Percentiles rank a stretch among this genome's conserved stretches.
Conservation (phyloP, 2,113 vertebrate genomes). For the Eptesicus fuscus region DNA sequence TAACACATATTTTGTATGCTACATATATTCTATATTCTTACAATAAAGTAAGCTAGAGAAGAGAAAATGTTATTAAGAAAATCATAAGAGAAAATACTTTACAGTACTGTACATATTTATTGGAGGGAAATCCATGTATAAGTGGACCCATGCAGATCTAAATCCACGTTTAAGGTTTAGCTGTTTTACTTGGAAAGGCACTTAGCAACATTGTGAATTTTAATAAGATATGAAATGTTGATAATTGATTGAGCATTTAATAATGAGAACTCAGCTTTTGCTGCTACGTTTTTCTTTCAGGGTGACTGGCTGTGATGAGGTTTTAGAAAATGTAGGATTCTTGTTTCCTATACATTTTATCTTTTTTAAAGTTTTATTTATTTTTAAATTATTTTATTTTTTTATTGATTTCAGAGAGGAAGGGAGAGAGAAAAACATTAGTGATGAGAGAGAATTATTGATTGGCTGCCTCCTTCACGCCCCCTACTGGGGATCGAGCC, state of each 20-base stretch:
- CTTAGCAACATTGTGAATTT: not conserved
- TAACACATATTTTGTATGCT: not conserved
- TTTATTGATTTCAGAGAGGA: too few species aligned
- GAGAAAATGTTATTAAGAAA: not conserved
- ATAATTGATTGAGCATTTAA: not conserved
- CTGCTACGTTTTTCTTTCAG: not conserved
- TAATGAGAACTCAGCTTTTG: not conserved
- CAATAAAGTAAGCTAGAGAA: not conserved
- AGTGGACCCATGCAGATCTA: not conserved
- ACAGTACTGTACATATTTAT: not conserved
- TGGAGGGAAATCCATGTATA: not conserved
- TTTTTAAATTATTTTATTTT: too few species aligned
- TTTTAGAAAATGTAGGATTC: not conserved
- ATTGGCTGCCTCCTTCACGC: too few species aligned
- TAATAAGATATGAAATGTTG: not conserved
- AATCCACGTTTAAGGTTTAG: not conserved
- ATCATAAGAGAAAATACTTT: not conserved
- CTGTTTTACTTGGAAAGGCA: not conserved
- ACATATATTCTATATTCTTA: not conserved
- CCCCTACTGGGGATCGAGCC: too few species aligned
- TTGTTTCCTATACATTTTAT: constrained; percentile 13
- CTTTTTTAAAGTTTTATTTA: too few species aligned
- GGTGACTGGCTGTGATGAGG: not conserved
- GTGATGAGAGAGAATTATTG: too few species aligned
- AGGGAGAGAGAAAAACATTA: too few species aligned